Base-by-base conservation (phyloP, 1,140 invertebrate species). In the Ctenoplectra terminalis region DNA sequence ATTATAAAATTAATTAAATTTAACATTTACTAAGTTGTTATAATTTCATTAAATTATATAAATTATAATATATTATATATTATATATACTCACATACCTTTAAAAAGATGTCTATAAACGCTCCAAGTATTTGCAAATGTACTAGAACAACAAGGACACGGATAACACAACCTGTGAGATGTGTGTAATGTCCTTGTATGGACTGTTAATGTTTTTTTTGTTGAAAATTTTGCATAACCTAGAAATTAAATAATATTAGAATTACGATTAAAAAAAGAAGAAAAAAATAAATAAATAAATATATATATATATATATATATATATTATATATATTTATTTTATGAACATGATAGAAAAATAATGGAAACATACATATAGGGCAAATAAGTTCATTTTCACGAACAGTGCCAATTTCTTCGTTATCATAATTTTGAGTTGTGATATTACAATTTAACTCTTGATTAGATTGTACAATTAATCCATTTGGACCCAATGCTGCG, bases 31-130 rank as follows among this genome's bases (percentile, higher is more conserved):
- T 6, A 50, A 13, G n/a, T 37, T 26, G 20, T n/a, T 26, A n/a
- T n/a, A 54, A n/a, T n/a, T n/a, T 17, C 2, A 61, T n/a, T n/a
- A 2, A 46, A 34, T n/a, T 50, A 20, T 13, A 20, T 29, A 70
- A 15, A 20, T 29, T 52, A 43, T 46, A 46, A 23, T 17, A 26
- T 20, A 69, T 37, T 48, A 46, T 52, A 63, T 61, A 70, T 37
- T 50, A 48, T 48, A 63, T 79, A 46, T 26, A 20, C 50, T 26
- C 20, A 56, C 37, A 23, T 95, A 89, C 96, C 95, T 94, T 96
- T 96, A 73, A 95, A 95, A 13, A 97, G 93, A 94, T 97, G 96
- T n/a, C 96, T 94, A 87, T 96, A 96, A 8, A 96, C 96, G 86
- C 95, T 95, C 95, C 96, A 96, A 0, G 95, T 94, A 83, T 96